A percentile compares a stretch with the other conserved stretches of the same genome.
Evolutionary conservation across 2,888 invertebrate genomes (phyloP).

Genomic region (Nephrotoma appendiculata): DNA sequence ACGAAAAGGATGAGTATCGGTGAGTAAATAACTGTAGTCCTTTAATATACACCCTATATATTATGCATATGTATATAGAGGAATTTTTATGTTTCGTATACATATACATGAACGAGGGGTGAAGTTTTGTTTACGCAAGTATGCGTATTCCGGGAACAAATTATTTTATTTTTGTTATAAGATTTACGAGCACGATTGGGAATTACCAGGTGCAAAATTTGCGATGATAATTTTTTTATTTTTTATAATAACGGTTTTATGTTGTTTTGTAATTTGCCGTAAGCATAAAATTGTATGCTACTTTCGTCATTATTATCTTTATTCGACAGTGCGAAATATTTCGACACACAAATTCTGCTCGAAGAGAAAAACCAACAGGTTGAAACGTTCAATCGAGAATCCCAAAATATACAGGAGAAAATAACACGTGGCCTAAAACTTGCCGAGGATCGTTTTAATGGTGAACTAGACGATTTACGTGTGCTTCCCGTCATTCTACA

Average conservation of each 20-base stretch:
- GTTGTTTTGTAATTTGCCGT: neutral
- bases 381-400: neutral
- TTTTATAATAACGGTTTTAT: neutral
- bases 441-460: conserved; percentile 11
- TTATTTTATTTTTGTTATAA: neutral
- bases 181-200: neutral
- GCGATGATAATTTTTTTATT: neutral
- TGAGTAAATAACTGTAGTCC: neutral
- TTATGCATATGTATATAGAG: neutral
- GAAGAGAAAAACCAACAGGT: neutral
- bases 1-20: neutral
- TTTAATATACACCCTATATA: neutral
- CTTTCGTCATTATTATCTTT: neutral
- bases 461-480: conserved; percentile 11
- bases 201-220: neutral
- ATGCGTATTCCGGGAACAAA: neutral
- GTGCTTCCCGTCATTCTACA: conserved; percentile 12
- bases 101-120: neutral
- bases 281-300: neutral
- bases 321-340: neutral
- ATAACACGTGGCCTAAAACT: conserved; percentile 6
- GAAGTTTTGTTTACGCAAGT: neutral
- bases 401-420: neutral
- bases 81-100: neutral
- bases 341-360: neutral